Percentiles rank a stretch among this genome's conserved stretches.
These are phyloP conservation scores for Urechis unicinctus DNA, from an alignment of 2,888 invertebrate species.

Conservation along the genomic window DNA sequence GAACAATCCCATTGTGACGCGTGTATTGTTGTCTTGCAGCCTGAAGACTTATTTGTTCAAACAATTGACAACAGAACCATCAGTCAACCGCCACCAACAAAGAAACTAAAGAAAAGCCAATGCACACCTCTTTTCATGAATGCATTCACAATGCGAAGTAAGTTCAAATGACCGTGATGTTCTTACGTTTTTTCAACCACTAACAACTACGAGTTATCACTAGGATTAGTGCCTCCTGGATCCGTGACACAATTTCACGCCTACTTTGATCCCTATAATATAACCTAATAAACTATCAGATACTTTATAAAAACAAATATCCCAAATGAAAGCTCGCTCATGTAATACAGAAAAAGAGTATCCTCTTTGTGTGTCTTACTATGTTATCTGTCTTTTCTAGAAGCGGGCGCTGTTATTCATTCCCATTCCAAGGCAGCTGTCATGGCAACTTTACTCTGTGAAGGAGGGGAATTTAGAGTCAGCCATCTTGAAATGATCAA, in stretches of 20 bases:
- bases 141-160: slow-evolving; percentile 63
- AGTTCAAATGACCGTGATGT: too few relatives aligned
- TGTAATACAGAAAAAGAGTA: too few relatives aligned
- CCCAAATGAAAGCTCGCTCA: too few relatives aligned
- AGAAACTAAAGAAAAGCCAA: slow-evolving; percentile 82
- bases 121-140: slow-evolving; percentile 93
- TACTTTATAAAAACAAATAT: too few relatives aligned
- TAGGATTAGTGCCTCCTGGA: too few relatives aligned
- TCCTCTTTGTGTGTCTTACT: too few relatives aligned
- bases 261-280: too few relatives aligned
- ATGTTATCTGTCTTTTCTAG: slow-evolving; percentile 51
- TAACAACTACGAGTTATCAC: too few relatives aligned
- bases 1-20: too few relatives aligned
- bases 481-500: slow-evolving; percentile 96
- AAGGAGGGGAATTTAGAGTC: slow-evolving; percentile 77
- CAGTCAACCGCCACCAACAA: slow-evolving; percentile 68
- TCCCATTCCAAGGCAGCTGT: slow-evolving; percentile 88
- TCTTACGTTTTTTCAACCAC: too few relatives aligned
- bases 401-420: slow-evolving; percentile 89
- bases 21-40: slow-evolving; percentile 44
- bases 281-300: too few relatives aligned
- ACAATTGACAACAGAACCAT: slow-evolving; percentile 73
- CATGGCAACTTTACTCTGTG: slow-evolving; percentile 78
- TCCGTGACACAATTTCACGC: too few relatives aligned
- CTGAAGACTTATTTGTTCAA: slow-evolving; percentile 86